These are phyloP conservation scores for Galerucella nymphaeae DNA, from an alignment of 2,888 invertebrate species.

Conservation along the genomic window DNA sequence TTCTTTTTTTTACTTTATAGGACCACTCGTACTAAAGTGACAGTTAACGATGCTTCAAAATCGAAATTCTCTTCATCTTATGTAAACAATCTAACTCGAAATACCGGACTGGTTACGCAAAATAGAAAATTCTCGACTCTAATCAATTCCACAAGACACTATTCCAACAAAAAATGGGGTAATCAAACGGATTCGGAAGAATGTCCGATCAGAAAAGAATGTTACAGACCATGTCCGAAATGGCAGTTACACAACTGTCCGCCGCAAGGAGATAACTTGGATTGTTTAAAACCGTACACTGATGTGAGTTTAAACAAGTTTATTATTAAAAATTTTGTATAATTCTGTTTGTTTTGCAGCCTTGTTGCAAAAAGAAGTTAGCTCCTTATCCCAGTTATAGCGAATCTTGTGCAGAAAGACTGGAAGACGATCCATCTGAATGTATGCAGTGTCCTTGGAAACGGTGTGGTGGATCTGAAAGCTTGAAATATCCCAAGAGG, in stretches of 20 bases:
- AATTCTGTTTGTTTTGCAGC: conserved; percentile 13
- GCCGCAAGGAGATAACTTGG: not conserved
- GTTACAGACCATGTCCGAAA: conserved; percentile 23
- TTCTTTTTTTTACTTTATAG: not conserved
- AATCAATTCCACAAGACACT: not conserved
- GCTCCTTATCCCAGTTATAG: conserved; percentile 56
- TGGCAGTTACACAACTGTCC: conserved; percentile 18
- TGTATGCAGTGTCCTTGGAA: conserved; percentile 55
- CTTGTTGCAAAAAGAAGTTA: conserved; percentile 49
- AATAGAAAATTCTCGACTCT: not conserved
- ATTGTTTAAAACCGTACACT: conserved; percentile 18
- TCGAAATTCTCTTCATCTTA: not conserved
- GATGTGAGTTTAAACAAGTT: conserved; percentile 20
- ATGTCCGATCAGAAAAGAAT: conserved; percentile 6
- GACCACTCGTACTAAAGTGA: not conserved
- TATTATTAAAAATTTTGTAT: too few relatives aligned
- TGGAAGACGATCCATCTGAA: conserved; percentile 50
- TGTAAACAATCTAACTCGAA: not conserved
- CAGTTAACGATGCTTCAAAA: not conserved
- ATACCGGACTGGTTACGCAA: not conserved
- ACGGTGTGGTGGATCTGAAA: conserved; percentile 45
- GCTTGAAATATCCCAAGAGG: conserved; percentile 49
- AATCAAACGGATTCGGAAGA: conserved; percentile 1
- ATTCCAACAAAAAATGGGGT: not conserved
- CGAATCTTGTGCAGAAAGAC: conserved; percentile 51